Evolutionary conservation across 2,888 invertebrate species (phyloP).

Genomic region (Dolomedes plantarius): DNA sequence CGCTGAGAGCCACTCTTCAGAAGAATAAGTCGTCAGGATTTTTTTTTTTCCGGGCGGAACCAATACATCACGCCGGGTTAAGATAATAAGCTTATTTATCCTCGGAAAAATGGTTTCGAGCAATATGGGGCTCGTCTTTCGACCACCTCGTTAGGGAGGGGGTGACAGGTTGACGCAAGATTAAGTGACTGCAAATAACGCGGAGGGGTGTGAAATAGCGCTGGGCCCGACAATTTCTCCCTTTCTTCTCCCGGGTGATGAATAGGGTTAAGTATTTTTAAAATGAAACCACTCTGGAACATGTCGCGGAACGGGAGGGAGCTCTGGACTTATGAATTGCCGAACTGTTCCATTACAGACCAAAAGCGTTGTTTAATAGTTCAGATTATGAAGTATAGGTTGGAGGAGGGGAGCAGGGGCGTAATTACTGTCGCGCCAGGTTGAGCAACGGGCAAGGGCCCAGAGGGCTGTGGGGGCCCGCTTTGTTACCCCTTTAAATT

Average conservation of each 20-base stretch:
- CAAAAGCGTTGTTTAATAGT: too few relatives aligned
- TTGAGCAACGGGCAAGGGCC: too few relatives aligned
- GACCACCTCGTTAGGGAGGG: slow-evolving; percentile 21
- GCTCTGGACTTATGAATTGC: too few relatives aligned
- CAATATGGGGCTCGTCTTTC: slow-evolving; percentile 50
- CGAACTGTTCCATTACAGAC: too few relatives aligned
- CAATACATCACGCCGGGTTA: background rate
- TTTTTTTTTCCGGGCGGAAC: background rate
- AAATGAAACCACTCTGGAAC: background rate
- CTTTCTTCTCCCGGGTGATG: slow-evolving; percentile 40
- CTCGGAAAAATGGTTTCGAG: slow-evolving; percentile 13
- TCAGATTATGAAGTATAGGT: too few relatives aligned
- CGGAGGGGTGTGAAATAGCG: slow-evolving; percentile 5
- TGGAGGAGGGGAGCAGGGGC: too few relatives aligned
- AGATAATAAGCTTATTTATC: background rate
- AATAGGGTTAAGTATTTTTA: slow-evolving; percentile 54
- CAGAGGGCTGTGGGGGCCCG: too few relatives aligned
- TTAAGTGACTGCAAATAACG: slow-evolving; percentile 68
- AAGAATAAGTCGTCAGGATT: background rate
- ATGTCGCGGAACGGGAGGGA: too few relatives aligned
- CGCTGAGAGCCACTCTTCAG: background rate
- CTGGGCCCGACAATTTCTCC: slow-evolving; percentile 29
- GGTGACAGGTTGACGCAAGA: slow-evolving; percentile 59
- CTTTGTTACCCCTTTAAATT: too few relatives aligned
- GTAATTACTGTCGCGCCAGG: too few relatives aligned